Base-by-base conservation (phyloP, 2,888 invertebrate species). In the Pseudococcus longispinus region DNA sequence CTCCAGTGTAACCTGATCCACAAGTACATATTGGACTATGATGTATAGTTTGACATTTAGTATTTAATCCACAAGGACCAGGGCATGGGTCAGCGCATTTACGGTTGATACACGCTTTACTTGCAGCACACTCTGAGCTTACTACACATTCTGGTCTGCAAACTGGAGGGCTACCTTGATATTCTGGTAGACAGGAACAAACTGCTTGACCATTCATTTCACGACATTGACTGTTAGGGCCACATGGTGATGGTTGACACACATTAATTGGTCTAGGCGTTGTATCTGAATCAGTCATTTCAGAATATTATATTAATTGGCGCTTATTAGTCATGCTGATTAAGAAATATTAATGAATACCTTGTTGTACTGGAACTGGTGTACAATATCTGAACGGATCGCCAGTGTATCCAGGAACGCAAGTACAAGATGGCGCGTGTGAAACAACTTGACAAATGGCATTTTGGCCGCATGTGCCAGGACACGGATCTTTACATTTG, bases 401-500 rank as follows among this genome's bases (percentile, higher is more conserved):
- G 26, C 90, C 90, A 60, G 89, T 90, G 88, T 89, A 90, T 1
- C 90, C 90, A 77, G 89, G 89, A 23, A 89, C 88, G 84, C 91
- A 91, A 18, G 90, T 89, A 87, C 91, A 91, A 60, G 90, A 89
- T n/a, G 97, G 96, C 77, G 96, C 93, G 90, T 97, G 97, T 90
- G 96, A 96, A 18, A 95, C 93, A 4, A 96, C 96, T 74, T 94
- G 93, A 90, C 97, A 97, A 90, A 95, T 94, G 2, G 97, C 96
- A 90, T 95, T 94, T 86, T 93, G 92, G 8, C 96, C 97, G 90
- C 97, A 97, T 88, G 95, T 93, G 88, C 96, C 96, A 18, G 95
- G 95, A 89, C 97, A 97, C 70, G 97, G 97, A 91, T 97, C 95
- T 84, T 93, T 92, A 90, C 97, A 97, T 90, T 96, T 96, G 90